A percentile compares a stretch with the other conserved stretches of the same genome.
Conservation (phyloP, 37 sponge, comb jelly and placozoan genomes). For the Tethya wilhelma region DNA sequence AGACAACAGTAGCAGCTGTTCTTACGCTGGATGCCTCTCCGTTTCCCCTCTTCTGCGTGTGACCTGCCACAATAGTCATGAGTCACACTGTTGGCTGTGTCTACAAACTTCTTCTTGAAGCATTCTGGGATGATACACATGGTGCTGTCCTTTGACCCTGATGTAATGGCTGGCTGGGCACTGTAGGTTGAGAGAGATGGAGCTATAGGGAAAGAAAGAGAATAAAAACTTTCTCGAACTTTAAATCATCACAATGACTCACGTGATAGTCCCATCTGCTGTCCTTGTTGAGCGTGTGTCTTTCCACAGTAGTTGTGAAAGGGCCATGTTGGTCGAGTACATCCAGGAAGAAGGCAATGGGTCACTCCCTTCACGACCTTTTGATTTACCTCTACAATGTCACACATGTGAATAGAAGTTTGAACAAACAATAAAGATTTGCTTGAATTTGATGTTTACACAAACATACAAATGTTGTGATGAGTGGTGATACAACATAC, state of each 20-base stretch:
- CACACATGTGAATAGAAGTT: too few relatives aligned
- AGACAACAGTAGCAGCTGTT: too few relatives aligned
- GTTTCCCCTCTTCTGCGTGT: conserved; percentile 67
- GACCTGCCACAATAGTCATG: conserved; percentile 74
- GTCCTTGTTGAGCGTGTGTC: conserved; percentile 75
- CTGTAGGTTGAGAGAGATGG: too few relatives aligned
- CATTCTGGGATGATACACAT: conserved; percentile 70
- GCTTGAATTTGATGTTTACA: background rate
- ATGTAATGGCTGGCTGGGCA: background rate
- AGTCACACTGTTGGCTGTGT: conserved; percentile 3
- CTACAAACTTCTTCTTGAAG: conserved; percentile 17
- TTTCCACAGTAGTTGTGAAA: conserved; percentile 89
- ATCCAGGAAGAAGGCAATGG: conserved; percentile 82
- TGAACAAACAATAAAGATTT: background rate
- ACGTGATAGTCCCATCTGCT: conserved; percentile 53
- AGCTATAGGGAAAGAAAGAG: too few relatives aligned
- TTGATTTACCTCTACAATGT: conserved; percentile 1
- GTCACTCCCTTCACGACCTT: conserved; percentile 78
- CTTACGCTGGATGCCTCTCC: conserved; percentile 30
- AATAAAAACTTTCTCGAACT: too few relatives aligned
- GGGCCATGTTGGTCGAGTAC: conserved; percentile 79
- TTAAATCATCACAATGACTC: too few relatives aligned
- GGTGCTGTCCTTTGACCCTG: conserved; percentile 36
- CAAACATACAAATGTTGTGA: background rate
- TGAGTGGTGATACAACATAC: background rate